These are phyloP conservation scores for Magallana nippona DNA, from an alignment of 2,888 invertebrate genomes.

Conservation along the genomic window DNA sequence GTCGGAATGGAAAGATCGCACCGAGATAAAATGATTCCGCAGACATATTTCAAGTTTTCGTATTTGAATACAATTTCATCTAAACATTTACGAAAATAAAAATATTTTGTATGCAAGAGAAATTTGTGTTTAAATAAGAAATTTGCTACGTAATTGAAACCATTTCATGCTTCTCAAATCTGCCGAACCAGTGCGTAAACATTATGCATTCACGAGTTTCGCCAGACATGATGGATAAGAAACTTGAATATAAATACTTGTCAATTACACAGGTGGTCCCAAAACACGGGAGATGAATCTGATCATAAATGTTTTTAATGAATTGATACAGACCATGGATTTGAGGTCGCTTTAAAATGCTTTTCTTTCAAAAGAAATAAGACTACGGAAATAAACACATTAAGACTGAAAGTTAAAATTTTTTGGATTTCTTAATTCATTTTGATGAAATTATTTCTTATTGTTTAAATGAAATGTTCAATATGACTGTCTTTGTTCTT, in stretches of 20 bases:
- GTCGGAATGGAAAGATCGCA: constrained; percentile 27
- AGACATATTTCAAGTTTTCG: constrained; percentile 19
- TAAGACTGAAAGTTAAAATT: too few species aligned
- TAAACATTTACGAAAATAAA: background rate
- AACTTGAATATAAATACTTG: constrained; percentile 2
- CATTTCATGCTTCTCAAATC: constrained; percentile 1
- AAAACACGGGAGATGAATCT: constrained; percentile 18
- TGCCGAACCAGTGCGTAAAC: background rate
- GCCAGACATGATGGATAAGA: constrained; percentile 5
- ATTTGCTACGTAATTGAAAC: constrained; percentile 7
- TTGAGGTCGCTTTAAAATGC: background rate
- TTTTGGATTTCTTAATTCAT: too few species aligned
- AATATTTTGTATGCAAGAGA: background rate
- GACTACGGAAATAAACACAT: too few species aligned
- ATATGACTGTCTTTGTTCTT: constrained; percentile 45
- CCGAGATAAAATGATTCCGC: constrained; percentile 15
- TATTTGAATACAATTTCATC: constrained; percentile 12
- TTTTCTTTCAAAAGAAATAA: too few species aligned
- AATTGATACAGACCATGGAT: constrained; percentile 10
- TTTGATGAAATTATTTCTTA: too few species aligned
- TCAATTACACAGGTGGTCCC: constrained; percentile 32
- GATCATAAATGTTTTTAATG: constrained; percentile 16
- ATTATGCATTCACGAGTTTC: constrained; percentile 5
- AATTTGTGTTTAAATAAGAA: background rate
- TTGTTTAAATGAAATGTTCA: too few species aligned